Evolutionary conservation across 2,888 invertebrate genomes (phyloP), one percentile per base, ranked within the genome.

Genomic region (Labia minor): DNA sequence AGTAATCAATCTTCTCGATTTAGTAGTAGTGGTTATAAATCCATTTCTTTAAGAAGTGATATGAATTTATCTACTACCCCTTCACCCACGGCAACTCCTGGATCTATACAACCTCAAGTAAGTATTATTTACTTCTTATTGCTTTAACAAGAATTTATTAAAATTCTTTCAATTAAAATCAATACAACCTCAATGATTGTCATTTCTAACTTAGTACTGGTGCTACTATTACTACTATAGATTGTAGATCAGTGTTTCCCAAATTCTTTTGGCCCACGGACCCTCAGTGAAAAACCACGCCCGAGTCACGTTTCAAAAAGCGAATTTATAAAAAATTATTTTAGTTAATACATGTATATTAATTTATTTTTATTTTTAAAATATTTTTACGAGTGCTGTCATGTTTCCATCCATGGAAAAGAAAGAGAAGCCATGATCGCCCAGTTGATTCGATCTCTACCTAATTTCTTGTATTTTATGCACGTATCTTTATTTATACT

Each of bases 21-120:
- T 64, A 88, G 88, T 67, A 88, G 87, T 74, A 88, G 88, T 0
- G 89, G 89, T 0, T 89, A 89, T 78, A 88, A 88, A 76, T 88
- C 88, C 0, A 85, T 87, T 73, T 87, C 87, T 65, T 82, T 86
- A 70, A 81, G 87, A 65, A 87, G 87, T 1, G 89, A 88, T 75
- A 72, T 74, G 10, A 74, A 74, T 19, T 69, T 74, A 33, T 88
- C 88, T n/a, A 85, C 88, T 68, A 88, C 88, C 18, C 88, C 89
- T 0, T 89, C 89, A 33, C 89, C 89, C 1, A 88, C 88, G 21
- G 87, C 85, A 77, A 70, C 74, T 14, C 74, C 74, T 16, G 71
- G 72, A 62, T 70, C 71, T 61, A 71, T 70, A 19, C 66, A 66
- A 64, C 71, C 70, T 64, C 72, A 72, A 70, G 72, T 73, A 68